phyloP scores from a whole-genome alignment of 2,113 vertebrate species.

The Ceyx margarethae region DNA sequence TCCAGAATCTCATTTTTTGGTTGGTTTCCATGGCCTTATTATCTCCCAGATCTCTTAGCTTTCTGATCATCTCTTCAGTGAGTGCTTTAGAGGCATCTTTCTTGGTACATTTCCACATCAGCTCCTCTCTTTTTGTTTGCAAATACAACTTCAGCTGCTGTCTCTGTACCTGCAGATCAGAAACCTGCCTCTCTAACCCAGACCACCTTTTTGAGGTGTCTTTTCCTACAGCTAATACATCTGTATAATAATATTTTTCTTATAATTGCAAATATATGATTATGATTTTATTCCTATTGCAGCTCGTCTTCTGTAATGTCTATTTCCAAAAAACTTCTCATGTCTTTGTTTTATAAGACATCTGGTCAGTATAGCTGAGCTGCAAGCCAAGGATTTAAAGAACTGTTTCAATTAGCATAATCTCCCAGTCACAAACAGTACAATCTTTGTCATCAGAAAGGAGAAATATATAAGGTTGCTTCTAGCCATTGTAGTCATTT shows the following conservation, averaged over 20 bases:
- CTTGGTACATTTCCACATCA: background rate
- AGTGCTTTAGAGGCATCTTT: background rate
- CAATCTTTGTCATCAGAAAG: background rate
- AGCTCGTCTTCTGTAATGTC: background rate
- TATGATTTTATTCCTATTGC: background rate
- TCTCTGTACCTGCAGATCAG: background rate
- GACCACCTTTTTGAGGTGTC: background rate
- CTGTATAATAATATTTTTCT: background rate
- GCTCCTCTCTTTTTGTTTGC: background rate
- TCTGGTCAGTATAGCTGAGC: constrained; percentile 8
- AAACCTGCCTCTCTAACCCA: background rate
- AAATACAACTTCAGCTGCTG: background rate
- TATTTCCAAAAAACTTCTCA: background rate
- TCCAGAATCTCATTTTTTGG: background rate
- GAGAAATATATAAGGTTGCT: background rate
- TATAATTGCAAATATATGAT: background rate
- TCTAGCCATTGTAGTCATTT: background rate
- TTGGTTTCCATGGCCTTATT: background rate
- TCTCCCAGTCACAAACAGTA: background rate
- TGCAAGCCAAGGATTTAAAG: constrained; percentile 5
- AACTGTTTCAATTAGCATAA: constrained; percentile 13
- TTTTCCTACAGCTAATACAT: background rate
- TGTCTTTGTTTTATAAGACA: background rate
- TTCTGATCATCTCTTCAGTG: background rate
- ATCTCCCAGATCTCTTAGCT: background rate